phyloP scores from a whole-genome alignment of 1,140 invertebrate species.

The Glossosoma conforme region DNA sequence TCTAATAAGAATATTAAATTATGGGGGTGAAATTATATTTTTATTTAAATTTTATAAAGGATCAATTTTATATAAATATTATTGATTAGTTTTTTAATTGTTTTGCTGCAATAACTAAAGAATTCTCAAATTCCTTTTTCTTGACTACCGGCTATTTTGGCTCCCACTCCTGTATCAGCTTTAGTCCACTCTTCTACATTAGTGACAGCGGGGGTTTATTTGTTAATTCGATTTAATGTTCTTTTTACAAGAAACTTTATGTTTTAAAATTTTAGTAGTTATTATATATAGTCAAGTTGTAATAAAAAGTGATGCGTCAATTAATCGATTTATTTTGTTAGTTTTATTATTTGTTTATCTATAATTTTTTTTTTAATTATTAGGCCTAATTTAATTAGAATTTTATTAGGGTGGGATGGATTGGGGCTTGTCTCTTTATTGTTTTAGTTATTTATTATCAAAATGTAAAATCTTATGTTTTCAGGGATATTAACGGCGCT shows the following conservation, averaged over 20 bases:
- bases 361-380: constrained; percentile 66
- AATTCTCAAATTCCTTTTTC: constrained; percentile 67
- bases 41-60: constrained; percentile 47
- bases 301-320: constrained; percentile 48
- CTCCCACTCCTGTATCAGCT: constrained; percentile 63
- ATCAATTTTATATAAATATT: constrained; percentile 40
- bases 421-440: constrained; percentile 62
- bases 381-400: constrained; percentile 60
- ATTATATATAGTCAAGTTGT: too few species aligned
- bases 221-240: constrained; percentile 60
- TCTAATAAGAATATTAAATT: constrained; percentile 54
- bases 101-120: constrained; percentile 64
- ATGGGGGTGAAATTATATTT: constrained; percentile 47
- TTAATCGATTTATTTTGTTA: constrained; percentile 55
- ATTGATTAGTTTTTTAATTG: constrained; percentile 46
- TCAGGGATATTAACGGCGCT: constrained; percentile 57
- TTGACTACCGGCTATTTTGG: constrained; percentile 63
- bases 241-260: constrained; percentile 35
- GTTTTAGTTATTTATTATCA: constrained; percentile 63
- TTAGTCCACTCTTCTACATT: constrained; percentile 72
- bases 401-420: constrained; percentile 66
- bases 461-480: constrained; percentile 55
- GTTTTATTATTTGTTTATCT: constrained; percentile 59
- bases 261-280: constrained; percentile 38
- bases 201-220: constrained; percentile 66